Conservation (phyloP, 2,797 vertebrate genomes). For the Eremophila alpestris region DNA sequence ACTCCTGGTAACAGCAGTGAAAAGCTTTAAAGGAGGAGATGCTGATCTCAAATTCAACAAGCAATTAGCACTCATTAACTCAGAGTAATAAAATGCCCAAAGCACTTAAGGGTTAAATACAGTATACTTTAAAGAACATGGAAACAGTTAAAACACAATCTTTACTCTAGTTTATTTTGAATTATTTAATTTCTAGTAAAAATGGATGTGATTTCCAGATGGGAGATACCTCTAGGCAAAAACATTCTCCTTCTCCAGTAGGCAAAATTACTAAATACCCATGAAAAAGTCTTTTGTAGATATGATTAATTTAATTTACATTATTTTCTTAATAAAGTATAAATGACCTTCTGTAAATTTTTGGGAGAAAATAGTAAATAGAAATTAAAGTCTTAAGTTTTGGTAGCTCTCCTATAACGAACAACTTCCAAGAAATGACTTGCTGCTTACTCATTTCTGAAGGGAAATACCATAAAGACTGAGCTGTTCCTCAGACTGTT, state of each 20-base stretch:
- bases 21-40: not conserved
- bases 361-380: not conserved
- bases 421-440: not conserved
- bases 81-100: not conserved
- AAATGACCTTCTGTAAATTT: not conserved
- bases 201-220: constrained; percentile 35
- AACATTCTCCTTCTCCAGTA: not conserved
- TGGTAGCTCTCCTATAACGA: not conserved
- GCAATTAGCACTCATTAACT: constrained; percentile 20
- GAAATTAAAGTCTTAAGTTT: not conserved
- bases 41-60: not conserved
- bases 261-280: not conserved
- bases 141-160: constrained; percentile 14
- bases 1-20: not conserved
- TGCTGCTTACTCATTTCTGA: not conserved
- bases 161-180: not conserved
- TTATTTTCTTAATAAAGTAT: not conserved
- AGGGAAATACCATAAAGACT: not conserved
- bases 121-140: not conserved
- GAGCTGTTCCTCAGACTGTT: not conserved
- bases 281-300: not conserved
- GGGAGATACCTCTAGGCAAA: not conserved
- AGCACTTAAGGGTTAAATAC: not conserved
- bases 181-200: not conserved
- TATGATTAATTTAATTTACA: not conserved